These are phyloP conservation scores for Dolichoris vasculosae DNA, from an alignment of 1,140 invertebrate species.

Conservation along the genomic window DNA sequence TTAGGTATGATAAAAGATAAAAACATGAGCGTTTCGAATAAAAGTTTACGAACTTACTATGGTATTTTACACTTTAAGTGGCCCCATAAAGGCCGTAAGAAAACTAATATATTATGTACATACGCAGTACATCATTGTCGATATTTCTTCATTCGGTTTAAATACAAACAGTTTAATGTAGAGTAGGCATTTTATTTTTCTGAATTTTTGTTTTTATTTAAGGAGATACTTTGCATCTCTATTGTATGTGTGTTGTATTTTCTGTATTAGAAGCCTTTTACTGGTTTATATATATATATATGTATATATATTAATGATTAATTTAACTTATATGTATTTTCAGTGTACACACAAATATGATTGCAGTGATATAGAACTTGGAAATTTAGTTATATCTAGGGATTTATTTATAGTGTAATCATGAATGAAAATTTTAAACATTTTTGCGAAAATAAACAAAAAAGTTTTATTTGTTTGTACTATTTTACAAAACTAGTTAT, in stretches of 20 bases:
- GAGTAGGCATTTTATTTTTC: constrained; percentile 40
- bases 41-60: constrained; percentile 32
- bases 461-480: constrained; percentile 10
- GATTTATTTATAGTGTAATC: background rate
- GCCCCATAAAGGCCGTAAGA: constrained; percentile 49
- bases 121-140: constrained; percentile 36
- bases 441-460: constrained; percentile 2
- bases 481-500: constrained; percentile 11
- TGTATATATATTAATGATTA: background rate
- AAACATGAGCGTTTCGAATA: background rate
- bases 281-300: constrained; percentile 15
- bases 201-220: constrained; percentile 29
- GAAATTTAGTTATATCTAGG: background rate
- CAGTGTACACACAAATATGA: constrained; percentile 19
- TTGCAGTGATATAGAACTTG: constrained; percentile 12
- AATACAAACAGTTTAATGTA: constrained; percentile 44
- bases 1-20: constrained; percentile 20
- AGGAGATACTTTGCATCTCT: background rate
- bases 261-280: constrained; percentile 28
- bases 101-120: constrained; percentile 42
- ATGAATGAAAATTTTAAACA: constrained; percentile 12
- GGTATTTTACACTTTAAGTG: constrained; percentile 30
- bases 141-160: constrained; percentile 37
- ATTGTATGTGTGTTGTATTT: background rate
- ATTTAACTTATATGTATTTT: constrained; percentile 27